Percentiles rank a stretch among this genome's conserved stretches.
Conservation (phyloP, 2,797 vertebrate species). For the Eupleurogrammus muticus region DNA sequence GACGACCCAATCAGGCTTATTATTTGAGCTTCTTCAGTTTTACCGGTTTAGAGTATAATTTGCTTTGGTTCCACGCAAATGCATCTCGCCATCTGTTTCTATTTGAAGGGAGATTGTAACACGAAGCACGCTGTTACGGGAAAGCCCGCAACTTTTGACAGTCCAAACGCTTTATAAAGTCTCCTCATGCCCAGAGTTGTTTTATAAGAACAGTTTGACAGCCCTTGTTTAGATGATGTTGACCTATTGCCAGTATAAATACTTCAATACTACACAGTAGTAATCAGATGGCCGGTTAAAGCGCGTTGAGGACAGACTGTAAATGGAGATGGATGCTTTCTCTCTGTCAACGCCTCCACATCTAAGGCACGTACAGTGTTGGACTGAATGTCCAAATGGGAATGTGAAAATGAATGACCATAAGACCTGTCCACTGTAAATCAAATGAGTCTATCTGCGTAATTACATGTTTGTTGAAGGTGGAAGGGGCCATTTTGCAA, state of each 20-base stretch:
- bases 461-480: background rate
- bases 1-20: conserved; percentile 37
- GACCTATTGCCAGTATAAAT: background rate
- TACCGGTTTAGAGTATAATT: conserved; percentile 30
- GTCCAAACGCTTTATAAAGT: conserved; percentile 35
- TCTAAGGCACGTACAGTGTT: conserved; percentile 7
- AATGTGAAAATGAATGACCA: conserved; percentile 10
- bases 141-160: conserved; percentile 29
- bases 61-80: conserved; percentile 31
- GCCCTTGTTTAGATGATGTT: conserved; percentile 24
- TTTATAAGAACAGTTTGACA: conserved; percentile 35
- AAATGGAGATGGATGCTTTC: conserved; percentile 33
- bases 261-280: background rate
- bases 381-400: conserved; percentile 12
- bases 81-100: conserved; percentile 60
- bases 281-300: conserved; percentile 11
- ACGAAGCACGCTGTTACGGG: conserved; percentile 45
- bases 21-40: conserved; percentile 24
- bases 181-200: conserved; percentile 23
- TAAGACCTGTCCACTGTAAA: background rate
- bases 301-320: conserved; percentile 10
- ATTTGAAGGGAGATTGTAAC: conserved; percentile 43
- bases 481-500: too few species aligned
- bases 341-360: conserved; percentile 5
- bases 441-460: background rate